These are phyloP conservation scores for Solenodon paradoxus DNA, from an alignment of 2,113 vertebrate species.

Conservation along the genomic window DNA sequence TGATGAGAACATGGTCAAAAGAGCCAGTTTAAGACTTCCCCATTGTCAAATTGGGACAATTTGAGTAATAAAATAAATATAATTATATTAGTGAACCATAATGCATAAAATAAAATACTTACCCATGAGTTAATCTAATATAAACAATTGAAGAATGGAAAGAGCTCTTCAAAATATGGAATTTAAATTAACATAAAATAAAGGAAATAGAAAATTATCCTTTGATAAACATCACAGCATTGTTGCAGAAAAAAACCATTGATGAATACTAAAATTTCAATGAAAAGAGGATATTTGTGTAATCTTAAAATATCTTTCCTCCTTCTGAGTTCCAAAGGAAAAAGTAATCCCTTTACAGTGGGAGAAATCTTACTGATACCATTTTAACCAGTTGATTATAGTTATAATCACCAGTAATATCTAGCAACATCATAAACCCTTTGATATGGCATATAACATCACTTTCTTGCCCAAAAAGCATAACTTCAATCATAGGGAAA, in stretches of 20 bases:
- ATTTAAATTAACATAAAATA: neutral
- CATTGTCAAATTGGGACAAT: neutral
- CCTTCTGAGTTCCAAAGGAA: neutral
- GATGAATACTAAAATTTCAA: neutral
- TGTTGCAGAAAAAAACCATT: neutral
- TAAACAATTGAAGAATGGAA: neutral
- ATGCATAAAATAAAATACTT: neutral
- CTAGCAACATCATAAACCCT: neutral
- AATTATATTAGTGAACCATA: neutral
- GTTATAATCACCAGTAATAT: neutral
- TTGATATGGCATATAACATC: neutral
- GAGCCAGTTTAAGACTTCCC: neutral
- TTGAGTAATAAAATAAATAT: slow-evolving; percentile 11
- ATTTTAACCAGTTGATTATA: neutral
- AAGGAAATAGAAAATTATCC: neutral
- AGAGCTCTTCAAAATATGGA: neutral
- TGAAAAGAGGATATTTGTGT: neutral
- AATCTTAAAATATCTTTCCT: neutral
- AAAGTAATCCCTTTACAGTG: neutral
- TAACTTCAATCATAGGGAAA: neutral
- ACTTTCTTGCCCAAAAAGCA: neutral
- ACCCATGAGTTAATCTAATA: neutral
- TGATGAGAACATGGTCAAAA: neutral
- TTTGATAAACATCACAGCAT: neutral
- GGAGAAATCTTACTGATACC: neutral